Evolutionary conservation across 2,888 invertebrate genomes (phyloP).

Genomic region (Aphodius granarius): DNA sequence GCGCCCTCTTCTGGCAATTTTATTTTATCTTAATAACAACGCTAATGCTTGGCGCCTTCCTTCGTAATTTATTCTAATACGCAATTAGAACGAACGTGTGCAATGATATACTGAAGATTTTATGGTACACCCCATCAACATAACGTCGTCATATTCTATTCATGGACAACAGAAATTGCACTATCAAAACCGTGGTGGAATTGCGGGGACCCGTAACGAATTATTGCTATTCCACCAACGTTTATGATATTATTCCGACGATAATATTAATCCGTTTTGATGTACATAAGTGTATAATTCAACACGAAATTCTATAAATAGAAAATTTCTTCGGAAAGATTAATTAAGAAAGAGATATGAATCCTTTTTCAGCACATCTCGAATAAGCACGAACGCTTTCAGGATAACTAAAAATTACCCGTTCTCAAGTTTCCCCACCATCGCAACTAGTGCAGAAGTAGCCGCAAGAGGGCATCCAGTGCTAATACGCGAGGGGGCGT

Average conservation of each 20-base stretch:
- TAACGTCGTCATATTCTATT: not conserved
- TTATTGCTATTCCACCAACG: not conserved
- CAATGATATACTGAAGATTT: not conserved
- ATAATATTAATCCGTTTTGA: no score
- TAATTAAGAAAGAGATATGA: no score
- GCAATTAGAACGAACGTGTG: slow-evolving; percentile 11
- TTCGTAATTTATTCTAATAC: slow-evolving; percentile 22
- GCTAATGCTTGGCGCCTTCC: slow-evolving; percentile 10
- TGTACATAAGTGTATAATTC: no score
- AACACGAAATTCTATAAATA: no score
- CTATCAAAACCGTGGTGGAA: not conserved
- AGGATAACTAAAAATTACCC: not conserved
- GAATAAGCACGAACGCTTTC: no score
- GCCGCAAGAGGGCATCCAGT: not conserved
- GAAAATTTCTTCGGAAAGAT: no score
- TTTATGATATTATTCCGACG: not conserved
- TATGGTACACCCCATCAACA: not conserved
- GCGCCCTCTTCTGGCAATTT: slow-evolving; percentile 20
- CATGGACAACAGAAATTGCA: not conserved
- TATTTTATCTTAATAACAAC: slow-evolving; percentile 24
- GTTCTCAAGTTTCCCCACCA: not conserved
- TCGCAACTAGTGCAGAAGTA: not conserved
- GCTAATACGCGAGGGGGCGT: not conserved
- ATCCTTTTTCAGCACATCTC: no score
- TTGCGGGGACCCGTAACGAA: not conserved